Percentiles rank a stretch among this genome's conserved stretches.
Evolutionary conservation across 2,113 vertebrate genomes (phyloP).

Genomic region (Anguilla japonica): DNA sequence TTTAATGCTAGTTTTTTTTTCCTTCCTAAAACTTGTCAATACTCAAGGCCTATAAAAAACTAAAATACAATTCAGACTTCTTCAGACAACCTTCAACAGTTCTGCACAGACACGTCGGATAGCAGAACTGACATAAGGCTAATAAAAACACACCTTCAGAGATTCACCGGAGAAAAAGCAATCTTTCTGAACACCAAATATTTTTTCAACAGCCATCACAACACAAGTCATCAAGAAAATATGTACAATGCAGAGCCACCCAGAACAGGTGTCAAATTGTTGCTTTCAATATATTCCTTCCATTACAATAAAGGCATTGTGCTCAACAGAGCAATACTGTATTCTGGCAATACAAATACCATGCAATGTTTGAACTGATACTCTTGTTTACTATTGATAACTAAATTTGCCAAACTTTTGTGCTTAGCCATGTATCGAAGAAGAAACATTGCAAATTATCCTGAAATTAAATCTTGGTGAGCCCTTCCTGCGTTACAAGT

Average conservation of each 20-base stretch:
- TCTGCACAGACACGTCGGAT: not conserved
- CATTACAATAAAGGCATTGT: not conserved
- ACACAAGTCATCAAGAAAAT: not conserved
- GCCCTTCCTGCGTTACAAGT: not conserved
- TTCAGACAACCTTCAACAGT: not conserved
- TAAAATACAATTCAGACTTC: too few species aligned
- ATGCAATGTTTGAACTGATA: not conserved
- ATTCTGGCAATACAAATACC: not conserved
- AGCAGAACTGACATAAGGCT: not conserved
- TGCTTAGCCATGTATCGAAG: not conserved
- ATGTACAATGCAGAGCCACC: not conserved
- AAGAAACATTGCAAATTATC: not conserved
- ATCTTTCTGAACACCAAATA: too few species aligned
- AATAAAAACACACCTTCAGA: not conserved
- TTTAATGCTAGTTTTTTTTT: too few species aligned
- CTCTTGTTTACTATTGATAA: not conserved
- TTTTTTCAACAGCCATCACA: not conserved
- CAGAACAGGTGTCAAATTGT: not conserved
- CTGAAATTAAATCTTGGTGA: not conserved
- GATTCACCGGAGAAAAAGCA: not conserved
- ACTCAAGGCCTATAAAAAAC: too few species aligned
- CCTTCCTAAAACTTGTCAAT: too few species aligned
- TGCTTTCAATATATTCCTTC: not conserved
- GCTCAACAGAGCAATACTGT: slow-evolving; percentile 1
- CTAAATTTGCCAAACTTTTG: not conserved